Evolutionary conservation across 2,888 invertebrate genomes (phyloP), one percentile per base, ranked within the genome.

Genomic region (Myopa testacea): DNA sequence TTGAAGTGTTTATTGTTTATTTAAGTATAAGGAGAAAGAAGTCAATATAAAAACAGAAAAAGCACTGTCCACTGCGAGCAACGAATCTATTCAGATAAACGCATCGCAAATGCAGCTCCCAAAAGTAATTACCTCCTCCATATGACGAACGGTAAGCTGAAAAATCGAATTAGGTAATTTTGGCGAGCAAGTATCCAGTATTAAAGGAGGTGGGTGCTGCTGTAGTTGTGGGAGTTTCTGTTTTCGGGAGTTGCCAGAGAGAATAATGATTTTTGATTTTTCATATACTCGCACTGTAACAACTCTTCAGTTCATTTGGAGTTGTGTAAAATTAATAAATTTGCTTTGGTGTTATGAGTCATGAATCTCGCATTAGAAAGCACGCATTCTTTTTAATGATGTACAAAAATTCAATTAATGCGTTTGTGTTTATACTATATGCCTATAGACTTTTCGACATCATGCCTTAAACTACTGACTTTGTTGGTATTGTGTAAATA

Each of bases 141-240:
- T 50, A 58, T 68, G 68, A 60, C 58, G 55, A 77, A 81, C 75
- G 78, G 71, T 75, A 80, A 78, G 72, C 79, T 80, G 81, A 79
- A 82, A 82, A 82, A 82, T 81, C 81, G 80, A 81, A 80, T 79
- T 79, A 75, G 75, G 75, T 75, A 75, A 75, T 75, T 73, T 69
- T 65, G 65, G 37, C 74, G 65, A 74, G 37, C n/a, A 63, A 38
- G 34, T 10, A 14, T 55, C 1, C 5, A n/a, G 55, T 55, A 55
- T n/a, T n/a, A 55, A 55, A n/a, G 55, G 55, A 50, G 14, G 14
- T 10, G 10, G 50, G 50, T 50, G 8, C 10, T 14, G 50, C 26
- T 2, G 50, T 14, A 50, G 50, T 8, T 14, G 50, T 50, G 50
- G 50, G 50, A 26, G 26, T 10, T 45, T 45, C 45, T 45, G 6